Evolutionary conservation across 1,140 invertebrate species (phyloP).

Genomic region (Drosophila novamexicana): DNA sequence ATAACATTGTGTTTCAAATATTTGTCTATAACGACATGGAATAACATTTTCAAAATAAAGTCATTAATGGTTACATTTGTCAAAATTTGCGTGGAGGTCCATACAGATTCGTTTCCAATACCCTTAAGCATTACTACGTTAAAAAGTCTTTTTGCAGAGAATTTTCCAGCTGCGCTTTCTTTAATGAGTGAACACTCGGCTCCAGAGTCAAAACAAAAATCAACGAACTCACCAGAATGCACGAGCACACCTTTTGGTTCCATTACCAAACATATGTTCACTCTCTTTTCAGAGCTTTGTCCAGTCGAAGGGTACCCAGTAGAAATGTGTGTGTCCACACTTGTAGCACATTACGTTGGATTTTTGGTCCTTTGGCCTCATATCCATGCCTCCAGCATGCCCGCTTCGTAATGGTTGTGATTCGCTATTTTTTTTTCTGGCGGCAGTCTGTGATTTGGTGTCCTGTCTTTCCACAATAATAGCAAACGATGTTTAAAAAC

Average conservation of each 20-base stretch:
- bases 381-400: not conserved
- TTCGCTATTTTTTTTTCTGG: not conserved
- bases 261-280: not conserved
- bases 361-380: not conserved
- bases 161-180: no score
- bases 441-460: not conserved
- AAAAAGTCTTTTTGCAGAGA: no score
- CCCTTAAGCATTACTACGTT: no score
- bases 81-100: no score
- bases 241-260: conserved; percentile 4
- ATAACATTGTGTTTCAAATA: no score
- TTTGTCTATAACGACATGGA: no score
- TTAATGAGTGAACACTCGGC: not conserved
- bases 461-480: not conserved
- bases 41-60: no score
- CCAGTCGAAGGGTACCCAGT: no score
- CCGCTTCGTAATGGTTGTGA: not conserved
- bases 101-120: no score
- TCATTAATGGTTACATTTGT: no score
- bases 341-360: not conserved
- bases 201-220: not conserved
- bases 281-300: no score
- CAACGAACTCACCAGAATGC: not conserved
- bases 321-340: not conserved
- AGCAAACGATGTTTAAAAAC: no score